These are phyloP conservation scores for Scomber colias DNA, from an alignment of 2,113 vertebrate species.

Conservation along the genomic window DNA sequence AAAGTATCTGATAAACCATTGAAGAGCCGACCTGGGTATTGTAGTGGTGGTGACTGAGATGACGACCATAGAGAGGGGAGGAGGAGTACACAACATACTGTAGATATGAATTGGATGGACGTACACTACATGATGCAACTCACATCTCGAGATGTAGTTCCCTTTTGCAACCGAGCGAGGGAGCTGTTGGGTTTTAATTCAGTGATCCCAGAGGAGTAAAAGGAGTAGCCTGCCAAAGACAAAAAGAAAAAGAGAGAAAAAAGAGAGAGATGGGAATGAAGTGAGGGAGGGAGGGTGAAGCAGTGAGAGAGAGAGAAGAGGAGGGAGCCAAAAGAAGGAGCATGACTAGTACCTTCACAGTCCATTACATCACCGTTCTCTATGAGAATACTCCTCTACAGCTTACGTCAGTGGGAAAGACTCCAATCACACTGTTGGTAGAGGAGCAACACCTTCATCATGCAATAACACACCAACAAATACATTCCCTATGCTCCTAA, in stretches of 20 bases:
- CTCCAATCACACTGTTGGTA: conserved; percentile 71
- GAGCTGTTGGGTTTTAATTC: conserved; percentile 78
- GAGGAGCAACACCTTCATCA: conserved; percentile 68
- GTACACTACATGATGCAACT: background rate
- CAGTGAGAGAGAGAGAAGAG: conserved; percentile 57
- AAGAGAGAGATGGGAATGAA: conserved; percentile 52
- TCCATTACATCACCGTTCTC: conserved; percentile 80
- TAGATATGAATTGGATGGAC: background rate
- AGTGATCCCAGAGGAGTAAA: conserved; percentile 70
- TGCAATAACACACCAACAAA: conserved; percentile 64
- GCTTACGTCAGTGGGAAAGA: conserved; percentile 77
- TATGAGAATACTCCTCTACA: conserved; percentile 68
- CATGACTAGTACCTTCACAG: conserved; percentile 75
- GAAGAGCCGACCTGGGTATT: conserved; percentile 46
- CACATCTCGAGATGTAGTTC: conserved; percentile 39
- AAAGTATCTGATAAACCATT: conserved; percentile 65
- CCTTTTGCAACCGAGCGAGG: conserved; percentile 59
- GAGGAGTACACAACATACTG: background rate
- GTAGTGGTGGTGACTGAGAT: background rate
- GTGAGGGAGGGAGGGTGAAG: conserved; percentile 52
- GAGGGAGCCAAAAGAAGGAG: conserved; percentile 61
- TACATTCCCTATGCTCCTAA: conserved; percentile 22
- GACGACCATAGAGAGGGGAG: conserved; percentile 3
- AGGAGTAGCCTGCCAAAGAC: conserved; percentile 70
- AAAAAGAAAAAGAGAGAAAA: conserved; percentile 42